Evolutionary conservation across 2,797 vertebrate species (phyloP), one percentile per base, ranked within the genome.

Genomic region (Cygnus olor): DNA sequence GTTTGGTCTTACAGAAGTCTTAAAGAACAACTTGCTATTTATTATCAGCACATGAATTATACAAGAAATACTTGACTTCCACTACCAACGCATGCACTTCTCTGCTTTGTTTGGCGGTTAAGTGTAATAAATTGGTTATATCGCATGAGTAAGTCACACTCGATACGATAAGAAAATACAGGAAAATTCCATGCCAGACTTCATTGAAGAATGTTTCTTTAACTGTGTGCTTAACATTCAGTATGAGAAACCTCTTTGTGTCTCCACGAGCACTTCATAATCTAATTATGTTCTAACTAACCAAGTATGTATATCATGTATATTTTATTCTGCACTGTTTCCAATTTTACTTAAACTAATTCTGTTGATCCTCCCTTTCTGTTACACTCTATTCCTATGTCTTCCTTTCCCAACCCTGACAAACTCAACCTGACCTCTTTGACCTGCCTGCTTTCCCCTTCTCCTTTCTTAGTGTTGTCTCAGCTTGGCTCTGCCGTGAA

Each of bases 401-500:
- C 96, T 97, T 96, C 96, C 93, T 97, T 96, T 94, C 96, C 96
- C 72, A 87, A 93, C 96, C 92, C 96, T 96, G 71, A 94, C 88
- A 93, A 94, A 88, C 91, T 96, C 73, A 22, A 95, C 87, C 80
- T 76, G 74, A 96, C 96, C 87, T 92, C 97, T 96, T 34, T 98
- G 95, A 98, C 96, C 92, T 93, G 89, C 95, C 96, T 94, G 97
- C 97, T 97, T 90, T 98, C 97, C 96, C 97, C 88, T 97, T 97
- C 95, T 98, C 98, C 94, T 97, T 97, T 97, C 98, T 97, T 98
- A 99, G 99, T 99, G 98, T 98, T 99, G 98, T 99, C 99, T 99
- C 99, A 99, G 99, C 98, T 99, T 98, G 98, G 99, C 98, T 99
- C 99, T 99, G 99, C 99, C 84, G 98, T 98, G 98, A 99, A 99